Evolutionary conservation across 2,888 invertebrate species (phyloP), one percentile per base, ranked within the genome.

Genomic region (Atherix ibis): DNA sequence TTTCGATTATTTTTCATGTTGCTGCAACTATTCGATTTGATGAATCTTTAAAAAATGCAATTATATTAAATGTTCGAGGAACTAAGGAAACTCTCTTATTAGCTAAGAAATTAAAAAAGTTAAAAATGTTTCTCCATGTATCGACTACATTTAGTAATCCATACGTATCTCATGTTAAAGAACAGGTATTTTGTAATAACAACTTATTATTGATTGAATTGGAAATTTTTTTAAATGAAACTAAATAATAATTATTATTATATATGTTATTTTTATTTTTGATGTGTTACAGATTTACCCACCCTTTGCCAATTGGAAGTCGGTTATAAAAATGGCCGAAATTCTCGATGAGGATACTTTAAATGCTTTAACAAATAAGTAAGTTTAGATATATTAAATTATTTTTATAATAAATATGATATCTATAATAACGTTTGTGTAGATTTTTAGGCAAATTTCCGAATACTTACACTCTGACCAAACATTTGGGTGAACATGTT

Each of bases 381-480:
- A 52, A 63, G 63, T 52, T 14, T 15, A 25, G 16, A 32, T 5
- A 6, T 4, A 18, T 31, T 31, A 16, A 13, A 6, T 13, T 19
- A 16, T 9, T 18, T 25, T n/a, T 24, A 27, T 13, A 34, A 25
- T 14, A 17, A 18, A 18, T 30, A 9, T 18, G 27, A 6, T 10
- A 12, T 9, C 13, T 9, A 14, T 6, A 28, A 28, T 16, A 6
- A 12, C n/a, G 13, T 26, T 28, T 28, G 5, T 18, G 3, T 51
- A 73, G 72, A 42, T 63, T 62, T 37, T 49, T 76, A 4, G 68
- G 65, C 3, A 59, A 62, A 3, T 66, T 79, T 18, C 89, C 91
- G 0, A 94, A 94, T 50, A 89, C 92, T 0, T 95, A 95, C 51
- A 85, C 84, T 0, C 88, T 83, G 52, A 81, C 88, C 0, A 94